These are phyloP conservation scores for Cabera pusaria DNA, from an alignment of 2,888 invertebrate species.

Conservation along the genomic window DNA sequence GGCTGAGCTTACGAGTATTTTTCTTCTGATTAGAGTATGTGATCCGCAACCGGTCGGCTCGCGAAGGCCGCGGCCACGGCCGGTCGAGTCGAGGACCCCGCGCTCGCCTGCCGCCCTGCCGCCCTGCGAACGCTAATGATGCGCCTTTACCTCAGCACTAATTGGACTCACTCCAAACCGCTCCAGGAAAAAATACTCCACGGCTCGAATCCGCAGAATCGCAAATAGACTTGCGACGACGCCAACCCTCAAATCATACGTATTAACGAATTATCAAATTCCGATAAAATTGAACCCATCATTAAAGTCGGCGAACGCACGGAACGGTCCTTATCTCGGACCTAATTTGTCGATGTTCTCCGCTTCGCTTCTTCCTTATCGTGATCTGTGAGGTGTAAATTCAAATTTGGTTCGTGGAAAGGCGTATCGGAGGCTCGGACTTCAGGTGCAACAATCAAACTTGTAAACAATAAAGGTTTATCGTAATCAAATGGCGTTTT, in stretches of 20 bases:
- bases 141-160: conserved; percentile 71
- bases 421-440: conserved; percentile 37
- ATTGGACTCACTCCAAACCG: conserved; percentile 69
- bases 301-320: conserved; percentile 41
- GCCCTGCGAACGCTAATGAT: conserved; percentile 66
- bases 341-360: conserved; percentile 56
- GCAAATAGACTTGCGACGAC: conserved; percentile 51
- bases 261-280: conserved; percentile 54
- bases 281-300: conserved; percentile 48
- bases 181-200: conserved; percentile 67
- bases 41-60: conserved; percentile 77
- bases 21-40: conserved; percentile 79
- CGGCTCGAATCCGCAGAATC: conserved; percentile 53
- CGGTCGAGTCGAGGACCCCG: conserved; percentile 52
- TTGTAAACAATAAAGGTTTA: conserved; percentile 29
- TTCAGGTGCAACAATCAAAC: conserved; percentile 40
- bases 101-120: conserved; percentile 38
- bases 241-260: conserved; percentile 45
- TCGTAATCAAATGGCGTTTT: conserved; percentile 41
- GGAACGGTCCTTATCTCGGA: conserved; percentile 50
- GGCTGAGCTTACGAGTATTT: conserved; percentile 68
- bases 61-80: conserved; percentile 74
- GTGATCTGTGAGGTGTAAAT: conserved; percentile 65
- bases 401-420: conserved; percentile 55
- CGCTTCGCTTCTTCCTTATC: conserved; percentile 54